phyloP scores from a whole-genome alignment of 1,140 invertebrate genomes.

The Oreohelix idahoensis region DNA sequence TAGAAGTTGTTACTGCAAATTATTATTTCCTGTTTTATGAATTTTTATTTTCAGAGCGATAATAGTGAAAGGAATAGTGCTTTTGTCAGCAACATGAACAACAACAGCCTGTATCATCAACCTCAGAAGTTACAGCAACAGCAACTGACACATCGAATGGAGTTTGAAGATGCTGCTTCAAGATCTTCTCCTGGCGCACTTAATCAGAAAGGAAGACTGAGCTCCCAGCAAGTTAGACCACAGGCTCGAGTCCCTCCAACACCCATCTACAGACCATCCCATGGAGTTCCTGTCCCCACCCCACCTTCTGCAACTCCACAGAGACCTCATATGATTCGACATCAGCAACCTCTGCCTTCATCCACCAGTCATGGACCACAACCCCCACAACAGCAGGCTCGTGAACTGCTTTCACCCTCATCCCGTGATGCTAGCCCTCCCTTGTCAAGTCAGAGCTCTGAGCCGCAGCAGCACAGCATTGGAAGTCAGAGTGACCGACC shows the following conservation, averaged over 20 bases:
- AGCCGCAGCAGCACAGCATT: slow-evolving; percentile 35
- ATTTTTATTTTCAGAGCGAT: not conserved
- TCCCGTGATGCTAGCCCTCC: slow-evolving; percentile 45
- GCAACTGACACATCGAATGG: slow-evolving; percentile 20
- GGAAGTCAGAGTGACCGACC: slow-evolving; percentile 43
- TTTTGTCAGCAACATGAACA: slow-evolving; percentile 14
- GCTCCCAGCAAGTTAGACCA: slow-evolving; percentile 33
- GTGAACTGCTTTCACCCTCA: slow-evolving; percentile 43
- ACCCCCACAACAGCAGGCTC: slow-evolving; percentile 29
- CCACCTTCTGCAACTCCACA: slow-evolving; percentile 48
- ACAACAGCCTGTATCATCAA: not conserved
- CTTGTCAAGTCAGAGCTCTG: slow-evolving; percentile 44
- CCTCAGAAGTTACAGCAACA: slow-evolving; percentile 26
- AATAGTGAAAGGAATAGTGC: not conserved
- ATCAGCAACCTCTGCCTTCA: slow-evolving; percentile 47
- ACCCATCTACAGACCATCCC: slow-evolving; percentile 31
- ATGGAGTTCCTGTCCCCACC: slow-evolving; percentile 39
- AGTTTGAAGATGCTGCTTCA: slow-evolving; percentile 31
- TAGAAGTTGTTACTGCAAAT: no score
- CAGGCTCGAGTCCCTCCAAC: slow-evolving; percentile 30
- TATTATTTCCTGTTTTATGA: not conserved
- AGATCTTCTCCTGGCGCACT: not conserved
- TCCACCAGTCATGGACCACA: slow-evolving; percentile 3
- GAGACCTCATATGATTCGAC: slow-evolving; percentile 47
- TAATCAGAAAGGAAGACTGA: not conserved